Evolutionary conservation across 1,140 invertebrate genomes (phyloP), one percentile per base, ranked within the genome.

Genomic region (Ostrea denselamellosa): DNA sequence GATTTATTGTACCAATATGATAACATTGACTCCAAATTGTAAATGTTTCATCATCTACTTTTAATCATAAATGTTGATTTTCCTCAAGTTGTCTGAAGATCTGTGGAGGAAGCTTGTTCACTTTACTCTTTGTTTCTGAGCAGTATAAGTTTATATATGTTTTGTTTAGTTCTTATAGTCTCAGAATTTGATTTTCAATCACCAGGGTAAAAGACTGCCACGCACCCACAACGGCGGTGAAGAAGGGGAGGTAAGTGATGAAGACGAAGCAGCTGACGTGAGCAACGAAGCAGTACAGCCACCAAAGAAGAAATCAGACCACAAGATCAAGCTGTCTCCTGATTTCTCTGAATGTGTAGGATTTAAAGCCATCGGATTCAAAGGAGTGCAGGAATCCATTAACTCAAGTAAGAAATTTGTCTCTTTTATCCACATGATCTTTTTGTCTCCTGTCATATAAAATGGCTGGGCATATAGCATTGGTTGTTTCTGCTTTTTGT

Each of bases 361-460:
- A 89, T 93, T 96, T 91, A 94, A 96, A 91, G 95, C 95, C 88
- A 94, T 95, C 53, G 92, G 94, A 77, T 96, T 96, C 86, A 93
- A 94, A 44, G 93, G 93, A 8, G 95, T 95, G 83, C 92, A 94
- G 5, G 92, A 95, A 51, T 91, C 94, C 3, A 90, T 91, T 77
- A 82, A 91, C 25, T 90, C 91, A 86, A 93, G 95, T 95, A 91
- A 92, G 90, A 90, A 53, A n/a, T n/a, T n/a, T n/a, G n/a, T n/a
- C n/a, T n/a, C 34, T 44, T 44, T 44, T 44, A 44, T 44, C 34
- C 34, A 44, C 34, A 44, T 44, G 1, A 44, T 44, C 34, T 44
- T 44, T 44, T 44, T 44, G 34, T 44, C 34, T 44, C 34, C 34
- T 44, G 5, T 44, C 34, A 44, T 44, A 5, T 44, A 44, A 44